Evolutionary conservation across 64 coral and sea anemone genomes (phyloP), one percentile per base, ranked within the genome.

Genomic region (Hydrozoanthus tunicans): DNA sequence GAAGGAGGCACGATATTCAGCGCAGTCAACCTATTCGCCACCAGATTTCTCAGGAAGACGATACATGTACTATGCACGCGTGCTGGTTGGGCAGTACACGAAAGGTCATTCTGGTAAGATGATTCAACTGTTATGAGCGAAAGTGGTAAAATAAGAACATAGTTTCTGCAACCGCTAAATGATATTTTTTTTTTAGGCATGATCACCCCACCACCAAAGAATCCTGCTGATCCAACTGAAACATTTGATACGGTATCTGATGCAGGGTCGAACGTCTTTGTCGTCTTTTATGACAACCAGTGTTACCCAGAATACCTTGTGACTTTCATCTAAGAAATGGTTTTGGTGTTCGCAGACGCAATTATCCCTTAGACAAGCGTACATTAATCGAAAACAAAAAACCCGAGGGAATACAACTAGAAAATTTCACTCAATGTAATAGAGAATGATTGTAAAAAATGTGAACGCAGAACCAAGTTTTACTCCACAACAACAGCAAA

Each of bases 221-320:
- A 11, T 24, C 59, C 59, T 26, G 12, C 58, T 54, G 64, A 62
- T 11, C 81, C 91, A 6, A 68, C 86, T 1, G 62, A 76, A 57
- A 12, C 65, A 0, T 93, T 68, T 15, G 93, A 94, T 17, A 90
- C 83, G 75, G 93, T 94, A n/a, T 73, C 78, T 3, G 25, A 93
- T 24, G 24, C 60, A n/a, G 24, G 69, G 5, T 66, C 77, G 6
- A 77, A 20, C 14, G 64, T 90, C 58, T 94, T 94, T 12, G 93
- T 94, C 32, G 88, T 94, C 17, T 94, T 94, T 57, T 84, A 26
- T 54, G 93, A 94, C 17, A 59, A 58, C 56, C 93, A 90, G 55
- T 94, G 93, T 70, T 94, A 94, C 53, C 92, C 91, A 9, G 83
- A 86, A 53, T 86, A 86, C 56, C 66, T 86, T 0, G 71, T 86